These are phyloP conservation scores for Sciurus vulgaris DNA, from an alignment of 2,797 vertebrate species.

Conservation along the genomic window DNA sequence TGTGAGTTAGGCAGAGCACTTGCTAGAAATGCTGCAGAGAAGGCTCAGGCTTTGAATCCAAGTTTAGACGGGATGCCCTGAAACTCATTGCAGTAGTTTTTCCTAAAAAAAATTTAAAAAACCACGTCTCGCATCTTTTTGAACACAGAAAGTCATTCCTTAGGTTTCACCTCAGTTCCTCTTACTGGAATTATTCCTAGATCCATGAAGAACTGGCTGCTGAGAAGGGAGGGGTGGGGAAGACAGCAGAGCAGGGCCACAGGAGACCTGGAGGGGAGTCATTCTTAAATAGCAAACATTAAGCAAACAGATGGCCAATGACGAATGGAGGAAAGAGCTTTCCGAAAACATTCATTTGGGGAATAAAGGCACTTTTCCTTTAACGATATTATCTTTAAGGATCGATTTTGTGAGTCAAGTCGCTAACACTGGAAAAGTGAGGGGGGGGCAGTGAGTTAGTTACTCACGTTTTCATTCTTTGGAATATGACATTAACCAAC, in stretches of 20 bases:
- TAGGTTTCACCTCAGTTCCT: slow-evolving; percentile 54
- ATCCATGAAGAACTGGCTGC: slow-evolving; percentile 9
- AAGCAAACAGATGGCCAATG: slow-evolving; percentile 51
- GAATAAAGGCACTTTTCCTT: slow-evolving; percentile 53
- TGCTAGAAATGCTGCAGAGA: slow-evolving; percentile 20
- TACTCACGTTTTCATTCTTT: slow-evolving; percentile 69
- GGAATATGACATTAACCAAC: slow-evolving; percentile 61
- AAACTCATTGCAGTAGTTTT: background rate
- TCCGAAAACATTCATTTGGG: slow-evolving; percentile 56
- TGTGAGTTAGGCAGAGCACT: background rate
- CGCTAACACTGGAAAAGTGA: slow-evolving; percentile 34
- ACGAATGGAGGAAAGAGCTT: background rate
- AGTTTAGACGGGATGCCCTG: background rate
- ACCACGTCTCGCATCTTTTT: slow-evolving; percentile 28
- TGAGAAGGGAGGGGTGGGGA: slow-evolving; percentile 13
- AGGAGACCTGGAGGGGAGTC: slow-evolving; percentile 39
- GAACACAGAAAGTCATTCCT: slow-evolving; percentile 53
- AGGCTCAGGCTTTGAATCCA: background rate
- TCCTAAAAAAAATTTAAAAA: too few relatives aligned
- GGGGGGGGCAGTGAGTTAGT: background rate
- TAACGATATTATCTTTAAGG: slow-evolving; percentile 44
- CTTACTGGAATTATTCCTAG: slow-evolving; percentile 55
- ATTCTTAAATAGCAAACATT: slow-evolving; percentile 43
- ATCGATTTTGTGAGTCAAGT: slow-evolving; percentile 70
- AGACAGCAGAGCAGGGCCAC: background rate